phyloP scores from a whole-genome alignment of 2,888 invertebrate species.

The Reticulitermes lucifugus region DNA sequence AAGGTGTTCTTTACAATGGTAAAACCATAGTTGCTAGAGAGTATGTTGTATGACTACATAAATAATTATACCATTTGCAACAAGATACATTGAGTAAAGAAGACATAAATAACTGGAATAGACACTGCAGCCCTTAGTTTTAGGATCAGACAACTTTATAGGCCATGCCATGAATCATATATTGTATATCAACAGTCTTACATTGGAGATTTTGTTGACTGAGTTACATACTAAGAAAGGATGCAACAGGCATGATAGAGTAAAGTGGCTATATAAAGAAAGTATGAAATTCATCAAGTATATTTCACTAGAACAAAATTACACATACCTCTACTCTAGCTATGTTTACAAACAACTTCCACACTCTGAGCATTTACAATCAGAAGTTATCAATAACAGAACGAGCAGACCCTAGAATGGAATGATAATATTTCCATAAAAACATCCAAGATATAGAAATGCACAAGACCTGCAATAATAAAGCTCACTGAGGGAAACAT shows the following conservation, averaged over 20 bases:
- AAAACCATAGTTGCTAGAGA: constrained; percentile 39
- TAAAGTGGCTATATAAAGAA: neutral
- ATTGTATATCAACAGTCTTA: constrained; percentile 22
- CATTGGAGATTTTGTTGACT: neutral
- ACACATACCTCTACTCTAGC: constrained; percentile 6
- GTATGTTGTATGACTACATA: constrained; percentile 11
- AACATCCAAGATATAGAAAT: constrained; percentile 42
- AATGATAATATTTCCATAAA: constrained; percentile 32
- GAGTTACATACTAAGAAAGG: neutral
- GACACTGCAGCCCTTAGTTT: neutral
- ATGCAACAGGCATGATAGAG: neutral
- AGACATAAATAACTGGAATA: constrained; percentile 15
- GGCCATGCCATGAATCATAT: neutral
- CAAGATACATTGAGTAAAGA: constrained; percentile 17
- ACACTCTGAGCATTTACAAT: constrained; percentile 17
- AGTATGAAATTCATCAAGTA: neutral
- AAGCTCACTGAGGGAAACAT: neutral
- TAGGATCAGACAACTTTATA: neutral
- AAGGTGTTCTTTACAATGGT: constrained; percentile 49
- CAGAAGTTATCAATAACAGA: neutral
- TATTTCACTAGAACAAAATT: neutral
- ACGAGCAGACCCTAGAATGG: constrained; percentile 8
- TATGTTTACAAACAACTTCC: constrained; percentile 6
- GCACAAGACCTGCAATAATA: constrained; percentile 36
- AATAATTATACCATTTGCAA: constrained; percentile 34